Percentiles rank a stretch among this genome's conserved stretches.
These are phyloP conservation scores for Mystacides longicornis DNA, from an alignment of 2,888 invertebrate genomes.

Conservation along the genomic window DNA sequence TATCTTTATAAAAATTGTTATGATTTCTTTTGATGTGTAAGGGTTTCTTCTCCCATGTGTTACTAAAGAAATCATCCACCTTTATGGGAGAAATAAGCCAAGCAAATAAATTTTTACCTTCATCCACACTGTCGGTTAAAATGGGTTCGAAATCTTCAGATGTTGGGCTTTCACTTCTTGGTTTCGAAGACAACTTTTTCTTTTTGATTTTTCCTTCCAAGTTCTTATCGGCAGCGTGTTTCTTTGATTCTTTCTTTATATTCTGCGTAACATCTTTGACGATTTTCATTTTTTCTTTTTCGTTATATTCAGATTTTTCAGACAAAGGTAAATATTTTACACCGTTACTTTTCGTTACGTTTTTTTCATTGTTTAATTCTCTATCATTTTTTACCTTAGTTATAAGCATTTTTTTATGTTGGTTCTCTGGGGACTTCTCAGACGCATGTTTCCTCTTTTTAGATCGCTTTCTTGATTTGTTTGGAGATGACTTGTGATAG, in stretches of 20 bases:
- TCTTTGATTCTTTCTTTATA: background rate
- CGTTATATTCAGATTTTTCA: too few relatives aligned
- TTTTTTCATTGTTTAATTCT: too few relatives aligned
- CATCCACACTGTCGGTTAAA: constrained; percentile 48
- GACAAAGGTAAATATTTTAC: too few relatives aligned
- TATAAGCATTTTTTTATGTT: background rate
- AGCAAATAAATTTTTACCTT: constrained; percentile 57
- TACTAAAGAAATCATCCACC: constrained; percentile 52
- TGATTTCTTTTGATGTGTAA: constrained; percentile 60
- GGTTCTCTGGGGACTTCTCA: background rate
- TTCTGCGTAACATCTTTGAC: too few relatives aligned
- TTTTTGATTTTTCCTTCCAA: background rate
- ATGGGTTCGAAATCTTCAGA: constrained; percentile 34
- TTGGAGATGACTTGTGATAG: background rate
- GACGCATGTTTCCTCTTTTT: background rate
- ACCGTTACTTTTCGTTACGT: background rate
- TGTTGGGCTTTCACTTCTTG: background rate
- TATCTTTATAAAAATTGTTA: constrained; percentile 56
- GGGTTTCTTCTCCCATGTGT: constrained; percentile 79
- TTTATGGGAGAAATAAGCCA: constrained; percentile 67
- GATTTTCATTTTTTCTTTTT: background rate
- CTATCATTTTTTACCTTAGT: background rate
- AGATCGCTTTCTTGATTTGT: background rate
- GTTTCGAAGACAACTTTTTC: background rate
- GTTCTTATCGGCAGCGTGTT: background rate